These are phyloP conservation scores for Microchrysa polita DNA, from an alignment of 2,888 invertebrate species.

Conservation along the genomic window DNA sequence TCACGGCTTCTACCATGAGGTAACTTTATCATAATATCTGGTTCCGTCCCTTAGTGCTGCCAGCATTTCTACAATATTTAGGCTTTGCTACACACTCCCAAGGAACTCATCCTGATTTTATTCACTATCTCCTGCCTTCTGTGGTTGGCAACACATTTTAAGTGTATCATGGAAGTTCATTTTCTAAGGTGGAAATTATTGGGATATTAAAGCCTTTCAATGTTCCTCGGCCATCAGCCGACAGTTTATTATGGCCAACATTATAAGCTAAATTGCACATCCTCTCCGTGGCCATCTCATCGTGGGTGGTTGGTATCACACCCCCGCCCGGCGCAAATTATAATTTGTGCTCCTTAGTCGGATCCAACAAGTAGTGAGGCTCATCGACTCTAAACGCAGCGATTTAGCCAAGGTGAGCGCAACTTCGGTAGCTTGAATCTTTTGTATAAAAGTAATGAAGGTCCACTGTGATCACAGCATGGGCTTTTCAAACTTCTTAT, in stretches of 20 bases:
- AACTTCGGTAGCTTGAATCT: conserved; percentile 42
- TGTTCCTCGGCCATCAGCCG: conserved; percentile 33
- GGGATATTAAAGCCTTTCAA: conserved; percentile 13
- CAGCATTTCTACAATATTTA: background rate
- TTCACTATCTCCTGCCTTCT: no score
- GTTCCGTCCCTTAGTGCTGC: background rate
- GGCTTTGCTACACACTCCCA: no score
- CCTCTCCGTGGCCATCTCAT: conserved; percentile 45
- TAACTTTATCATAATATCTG: conserved; percentile 12
- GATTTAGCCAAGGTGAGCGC: conserved; percentile 13
- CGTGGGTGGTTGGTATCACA: conserved; percentile 48
- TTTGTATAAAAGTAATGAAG: conserved; percentile 44
- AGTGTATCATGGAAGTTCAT: conserved; percentile 16
- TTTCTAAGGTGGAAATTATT: conserved; percentile 23
- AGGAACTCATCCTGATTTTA: no score
- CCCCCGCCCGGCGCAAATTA: conserved; percentile 7
- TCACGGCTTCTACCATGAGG: conserved; percentile 1
- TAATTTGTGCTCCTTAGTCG: background rate
- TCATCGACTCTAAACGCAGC: background rate
- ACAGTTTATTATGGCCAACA: conserved; percentile 47
- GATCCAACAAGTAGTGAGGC: background rate
- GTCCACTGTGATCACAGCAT: conserved; percentile 47
- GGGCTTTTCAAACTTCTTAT: conserved; percentile 39
- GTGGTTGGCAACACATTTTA: background rate
- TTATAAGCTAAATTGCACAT: conserved; percentile 46